Percentiles rank a stretch among this genome's conserved stretches.
Evolutionary conservation across 2,113 vertebrate genomes (phyloP).

Genomic region (Bostrychus sinensis): DNA sequence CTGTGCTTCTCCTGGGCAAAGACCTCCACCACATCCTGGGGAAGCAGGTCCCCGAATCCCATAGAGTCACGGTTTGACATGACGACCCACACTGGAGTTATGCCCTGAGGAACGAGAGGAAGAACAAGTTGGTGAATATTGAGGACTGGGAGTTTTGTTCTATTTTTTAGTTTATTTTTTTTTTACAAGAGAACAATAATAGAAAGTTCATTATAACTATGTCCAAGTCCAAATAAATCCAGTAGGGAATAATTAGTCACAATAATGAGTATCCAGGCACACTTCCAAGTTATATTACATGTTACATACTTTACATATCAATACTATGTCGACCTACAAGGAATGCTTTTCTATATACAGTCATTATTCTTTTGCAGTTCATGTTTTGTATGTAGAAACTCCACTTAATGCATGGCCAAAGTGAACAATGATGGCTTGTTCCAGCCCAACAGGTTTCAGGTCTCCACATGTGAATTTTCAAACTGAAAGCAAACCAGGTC

Average conservation of each 20-base stretch:
- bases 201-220: background rate
- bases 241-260: background rate
- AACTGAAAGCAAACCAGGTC: background rate
- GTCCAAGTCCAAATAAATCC: background rate
- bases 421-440: slow-evolving; percentile 8
- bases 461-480: background rate
- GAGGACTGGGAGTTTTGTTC: too few relatives aligned
- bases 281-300: slow-evolving; percentile 10
- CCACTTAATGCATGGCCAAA: background rate
- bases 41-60: slow-evolving; percentile 77
- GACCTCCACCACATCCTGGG: slow-evolving; percentile 82
- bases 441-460: slow-evolving; percentile 30
- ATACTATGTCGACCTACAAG: slow-evolving; percentile 21
- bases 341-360: slow-evolving; percentile 9
- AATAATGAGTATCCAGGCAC: background rate
- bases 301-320: background rate
- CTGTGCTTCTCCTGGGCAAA: slow-evolving; percentile 72
- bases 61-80: slow-evolving; percentile 80
- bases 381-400: background rate
- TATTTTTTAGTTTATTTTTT: too few relatives aligned
- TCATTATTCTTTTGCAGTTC: background rate
- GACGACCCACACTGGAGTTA: slow-evolving; percentile 48
- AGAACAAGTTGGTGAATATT: background rate
- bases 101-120: slow-evolving; percentile 32
- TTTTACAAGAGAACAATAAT: background rate